Evolutionary conservation across 2,797 vertebrate genomes (phyloP).

Genomic region (Pseudomugil tenellus): DNA sequence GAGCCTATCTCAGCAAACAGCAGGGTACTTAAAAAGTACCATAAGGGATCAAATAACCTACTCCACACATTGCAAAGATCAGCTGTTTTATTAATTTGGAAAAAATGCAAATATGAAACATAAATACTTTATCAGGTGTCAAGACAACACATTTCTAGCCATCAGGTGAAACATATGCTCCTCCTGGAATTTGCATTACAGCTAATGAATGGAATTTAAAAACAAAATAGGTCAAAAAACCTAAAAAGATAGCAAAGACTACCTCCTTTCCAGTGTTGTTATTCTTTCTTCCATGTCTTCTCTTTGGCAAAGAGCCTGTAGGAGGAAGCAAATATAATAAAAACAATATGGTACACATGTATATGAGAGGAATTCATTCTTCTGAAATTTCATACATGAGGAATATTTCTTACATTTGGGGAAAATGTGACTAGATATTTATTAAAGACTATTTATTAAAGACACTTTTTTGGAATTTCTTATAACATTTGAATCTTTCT

Average conservation of each 20-base stretch:
- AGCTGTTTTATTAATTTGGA: constrained; percentile 16
- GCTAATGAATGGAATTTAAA: constrained; percentile 4
- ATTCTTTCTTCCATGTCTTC: constrained; percentile 96
- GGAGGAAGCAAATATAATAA: constrained; percentile 21
- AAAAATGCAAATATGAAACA: constrained; percentile 38
- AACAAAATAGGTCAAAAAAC: background rate
- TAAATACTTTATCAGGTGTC: constrained; percentile 32
- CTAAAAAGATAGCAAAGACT: constrained; percentile 21
- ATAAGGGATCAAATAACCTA: background rate
- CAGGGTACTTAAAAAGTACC: background rate
- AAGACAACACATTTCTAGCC: constrained; percentile 37
- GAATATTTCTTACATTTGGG: constrained; percentile 1
- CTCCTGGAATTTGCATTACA: constrained; percentile 18
- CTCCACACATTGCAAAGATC: background rate
- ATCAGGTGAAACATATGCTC: constrained; percentile 53
- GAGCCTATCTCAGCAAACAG: no score
- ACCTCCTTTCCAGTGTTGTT: constrained; percentile 91
- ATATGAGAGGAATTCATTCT: background rate
- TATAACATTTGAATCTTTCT: background rate
- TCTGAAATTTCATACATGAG: no score
- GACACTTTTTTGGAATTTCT: constrained; percentile 1
- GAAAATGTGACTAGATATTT: background rate
- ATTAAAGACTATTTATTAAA: background rate
- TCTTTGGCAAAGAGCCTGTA: constrained; percentile 90
- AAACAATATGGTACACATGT: constrained; percentile 7